These are phyloP conservation scores for Rhimphoctona megacephalus DNA, from an alignment of 2,888 invertebrate genomes.

Conservation along the genomic window DNA sequence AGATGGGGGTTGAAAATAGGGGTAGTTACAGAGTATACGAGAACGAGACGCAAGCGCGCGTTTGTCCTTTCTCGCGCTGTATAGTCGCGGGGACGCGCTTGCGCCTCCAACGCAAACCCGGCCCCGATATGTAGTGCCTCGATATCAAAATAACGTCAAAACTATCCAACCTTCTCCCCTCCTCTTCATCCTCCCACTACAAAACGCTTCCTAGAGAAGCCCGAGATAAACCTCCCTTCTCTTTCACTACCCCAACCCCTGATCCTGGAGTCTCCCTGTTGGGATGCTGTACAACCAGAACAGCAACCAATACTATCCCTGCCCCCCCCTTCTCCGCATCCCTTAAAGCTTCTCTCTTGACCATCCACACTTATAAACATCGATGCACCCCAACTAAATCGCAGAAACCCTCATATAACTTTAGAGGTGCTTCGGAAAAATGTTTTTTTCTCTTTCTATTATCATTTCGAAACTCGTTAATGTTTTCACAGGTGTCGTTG, in stretches of 20 bases:
- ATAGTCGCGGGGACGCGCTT: constrained; percentile 47
- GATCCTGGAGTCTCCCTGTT: constrained; percentile 47
- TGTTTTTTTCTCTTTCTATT: constrained; percentile 10
- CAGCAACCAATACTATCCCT: constrained; percentile 28
- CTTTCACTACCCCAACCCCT: constrained; percentile 22
- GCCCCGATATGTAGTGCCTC: constrained; percentile 65
- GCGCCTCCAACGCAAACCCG: constrained; percentile 56
- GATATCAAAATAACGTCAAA: constrained; percentile 74
- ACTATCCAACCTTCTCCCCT: constrained; percentile 54
- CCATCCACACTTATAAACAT: constrained; percentile 25
- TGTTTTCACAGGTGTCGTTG: constrained; percentile 2
- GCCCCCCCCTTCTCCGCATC: background rate
- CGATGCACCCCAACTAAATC: constrained; percentile 10
- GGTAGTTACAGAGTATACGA: constrained; percentile 29
- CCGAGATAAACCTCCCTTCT: constrained; percentile 58
- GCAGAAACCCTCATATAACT: constrained; percentile 13
- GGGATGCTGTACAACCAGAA: constrained; percentile 58
- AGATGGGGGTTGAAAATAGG: constrained; percentile 36
- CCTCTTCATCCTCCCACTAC: constrained; percentile 1
- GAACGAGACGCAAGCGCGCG: constrained; percentile 63
- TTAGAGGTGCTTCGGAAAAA: background rate
- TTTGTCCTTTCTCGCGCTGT: constrained; percentile 1
- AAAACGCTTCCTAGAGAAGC: constrained; percentile 34
- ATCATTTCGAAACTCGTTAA: constrained; percentile 20
- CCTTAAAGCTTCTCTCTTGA: background rate